Evolutionary conservation across 2,888 invertebrate species (phyloP), one percentile per base, ranked within the genome.

Genomic region (Pseudanteris insignis): DNA sequence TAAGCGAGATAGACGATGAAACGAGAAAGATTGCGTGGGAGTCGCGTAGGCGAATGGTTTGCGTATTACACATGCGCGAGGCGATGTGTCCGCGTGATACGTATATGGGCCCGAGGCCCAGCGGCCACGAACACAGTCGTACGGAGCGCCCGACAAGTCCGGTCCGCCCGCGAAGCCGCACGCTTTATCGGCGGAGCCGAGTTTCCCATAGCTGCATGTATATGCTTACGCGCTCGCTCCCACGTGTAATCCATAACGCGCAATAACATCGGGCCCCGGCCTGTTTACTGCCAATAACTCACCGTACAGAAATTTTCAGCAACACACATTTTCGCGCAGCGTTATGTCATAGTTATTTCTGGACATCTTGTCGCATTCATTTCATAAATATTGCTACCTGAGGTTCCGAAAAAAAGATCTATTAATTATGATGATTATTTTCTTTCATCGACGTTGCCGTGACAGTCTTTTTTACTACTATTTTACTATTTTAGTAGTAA

Each of bases 11-110:
- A 41, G 38, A 37, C 14, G 12, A n/a, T n/a, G n/a, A n/a, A n/a
- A n/a, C n/a, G 25, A 29, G 15, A 34, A 14, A 38, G 12, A 18
- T 12, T 12, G 50, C 46, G 61, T 50, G 41, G 48, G 60, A 36
- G 51, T 5, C 12, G 24, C 18, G 60, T 61, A 55, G 61, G 61
- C 54, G 61, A 50, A 50, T 40, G 36, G 43, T 41, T 37, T 47
- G 51, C 59, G 46, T 51, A 60, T 60, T 47, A 62, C 68, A 68
- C 67, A 21, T 7, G 63, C 65, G 65, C 51, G 51, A 41, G 58
- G 64, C 54, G 59, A 48, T 40, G 54, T 43, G 21, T 41, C 15
- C 50, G 43, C 38, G 34, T 36, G 26, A 40, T 44, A 53, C 50
- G 58, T 63, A 59, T 44, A 36, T 37, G 62, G 43, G 34, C 57